Evolutionary conservation across 1,140 invertebrate species (phyloP), one percentile per base, ranked within the genome.

Genomic region (Halictus rubicundus): DNA sequence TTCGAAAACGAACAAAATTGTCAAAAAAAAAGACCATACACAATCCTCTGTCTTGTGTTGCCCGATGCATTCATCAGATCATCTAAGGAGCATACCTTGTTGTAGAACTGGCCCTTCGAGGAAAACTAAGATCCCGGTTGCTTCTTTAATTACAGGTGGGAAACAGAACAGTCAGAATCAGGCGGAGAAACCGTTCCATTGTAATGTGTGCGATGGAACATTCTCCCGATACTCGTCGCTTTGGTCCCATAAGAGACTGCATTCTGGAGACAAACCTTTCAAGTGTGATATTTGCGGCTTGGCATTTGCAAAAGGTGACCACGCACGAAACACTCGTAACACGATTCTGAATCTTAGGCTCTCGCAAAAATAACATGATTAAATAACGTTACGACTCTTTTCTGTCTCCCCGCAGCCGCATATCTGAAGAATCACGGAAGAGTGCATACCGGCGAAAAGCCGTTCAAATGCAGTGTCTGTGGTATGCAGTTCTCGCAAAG

Each of bases 241-340:
- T 69, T 97, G 96, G 96, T 97, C 96, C 27, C 96, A 97, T 89
- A 97, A 97, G 91, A 95, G 97, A 87, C 93, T 97, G 81, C 97
- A 97, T 92, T 96, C 96, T 70, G 97, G 97, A 39, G 97, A 98
- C 90, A 98, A 98, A 92, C 97, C 97, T 83, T 97, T 97, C 90
- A 97, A 97, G 91, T 99, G 98, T 93, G 96, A 97, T 85, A 96
- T 98, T 57, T 99, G 98, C 93, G 97, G 97, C 37, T 95, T 99
- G 89, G 97, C 97, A 76, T 99, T 99, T 93, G 98, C 98, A 37
- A 97, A 97, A 92, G 92, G 92, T 93, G 88, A 92, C 81, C 72
- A 60, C n/a, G 0, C 32, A 68, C n/a, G 39, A 49, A 37, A 49
- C 21, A n/a, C 42, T 6, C 19, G 32, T 23, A 57, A 57, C 19